Evolutionary conservation across 2,888 invertebrate genomes (phyloP), one percentile per base, ranked within the genome.

Genomic region (Dinocampus coccinellae): DNA sequence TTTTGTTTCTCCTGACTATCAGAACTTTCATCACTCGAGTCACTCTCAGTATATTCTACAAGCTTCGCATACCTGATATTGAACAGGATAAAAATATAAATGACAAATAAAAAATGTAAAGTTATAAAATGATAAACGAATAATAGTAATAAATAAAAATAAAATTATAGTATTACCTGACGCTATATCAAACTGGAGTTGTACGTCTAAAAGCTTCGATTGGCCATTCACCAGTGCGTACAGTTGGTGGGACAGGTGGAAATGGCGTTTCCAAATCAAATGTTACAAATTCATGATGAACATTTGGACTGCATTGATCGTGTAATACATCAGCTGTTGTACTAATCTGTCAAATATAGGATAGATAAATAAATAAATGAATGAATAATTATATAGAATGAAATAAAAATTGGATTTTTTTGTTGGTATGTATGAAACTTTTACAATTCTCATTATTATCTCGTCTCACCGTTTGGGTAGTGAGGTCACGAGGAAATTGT

Each of bases 211-310:
- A 80, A 10, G 88, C 82, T 74, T 88, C 88, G 70, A 84, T 82
- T 66, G 82, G 81, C 86, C 84, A 87, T 88, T 82, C 91, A 88
- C 84, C 89, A 87, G 78, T 89, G 86, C 68, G 89, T 84, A 63
- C 85, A 74, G 62, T 88, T 2, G 85, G 84, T 2, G 85, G 85
- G 24, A 83, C 79, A 26, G 88, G 83, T 60, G 89, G 89, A 77
- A 90, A 78, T 26, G 90, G 88, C 58, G 90, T 90, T 42, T 92
- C 92, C 69, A 92, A 89, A 80, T 93, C 92, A 83, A 93, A 93
- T 11, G 93, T 92, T 58, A 93, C 92, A 82, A 93, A 90, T 80
- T 93, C 93, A 77, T 92, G 92, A 57, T 88, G 89, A 72, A 88
- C 82, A 72, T 88, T 87, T 11, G 92, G 91, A 66, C 92, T 91